A percentile compares a stretch with the other conserved stretches of the same genome.
Evolutionary conservation across 2,797 vertebrate genomes (phyloP).

Genomic region (Meda fulgida): DNA sequence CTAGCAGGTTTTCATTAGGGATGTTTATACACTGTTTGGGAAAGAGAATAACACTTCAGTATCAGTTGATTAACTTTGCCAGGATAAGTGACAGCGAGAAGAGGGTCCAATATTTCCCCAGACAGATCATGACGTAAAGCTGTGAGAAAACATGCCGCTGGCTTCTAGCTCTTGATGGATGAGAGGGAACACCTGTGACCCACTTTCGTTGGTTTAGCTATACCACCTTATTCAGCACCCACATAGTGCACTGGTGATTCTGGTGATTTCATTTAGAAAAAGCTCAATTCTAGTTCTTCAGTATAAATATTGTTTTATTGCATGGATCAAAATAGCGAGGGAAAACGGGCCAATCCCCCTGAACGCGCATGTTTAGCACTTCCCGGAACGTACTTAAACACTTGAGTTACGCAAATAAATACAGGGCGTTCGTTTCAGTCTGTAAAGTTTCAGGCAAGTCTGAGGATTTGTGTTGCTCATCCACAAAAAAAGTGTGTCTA

Average conservation of each 20-base stretch:
- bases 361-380: background rate
- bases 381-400: background rate
- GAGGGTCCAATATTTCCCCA: background rate
- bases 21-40: slow-evolving; percentile 30
- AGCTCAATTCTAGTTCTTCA: background rate
- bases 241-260: too few species aligned
- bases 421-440: background rate
- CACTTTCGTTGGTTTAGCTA: background rate
- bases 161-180: background rate
- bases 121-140: background rate
- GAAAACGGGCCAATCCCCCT: background rate
- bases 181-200: slow-evolving; percentile 1
- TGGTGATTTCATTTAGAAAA: too few species aligned
- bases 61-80: background rate
- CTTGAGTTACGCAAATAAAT: background rate
- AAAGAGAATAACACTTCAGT: slow-evolving; percentile 2
- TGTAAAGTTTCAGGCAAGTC: background rate
- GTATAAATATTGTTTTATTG: background rate
- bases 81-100: background rate
- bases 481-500: background rate
- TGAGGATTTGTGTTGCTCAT: background rate
- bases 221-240: background rate
- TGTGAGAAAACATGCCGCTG: background rate
- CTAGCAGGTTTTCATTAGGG: background rate
- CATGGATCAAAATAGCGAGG: background rate